Base-by-base conservation (phyloP, 2,888 invertebrate species). In the Apodemia mormo region DNA sequence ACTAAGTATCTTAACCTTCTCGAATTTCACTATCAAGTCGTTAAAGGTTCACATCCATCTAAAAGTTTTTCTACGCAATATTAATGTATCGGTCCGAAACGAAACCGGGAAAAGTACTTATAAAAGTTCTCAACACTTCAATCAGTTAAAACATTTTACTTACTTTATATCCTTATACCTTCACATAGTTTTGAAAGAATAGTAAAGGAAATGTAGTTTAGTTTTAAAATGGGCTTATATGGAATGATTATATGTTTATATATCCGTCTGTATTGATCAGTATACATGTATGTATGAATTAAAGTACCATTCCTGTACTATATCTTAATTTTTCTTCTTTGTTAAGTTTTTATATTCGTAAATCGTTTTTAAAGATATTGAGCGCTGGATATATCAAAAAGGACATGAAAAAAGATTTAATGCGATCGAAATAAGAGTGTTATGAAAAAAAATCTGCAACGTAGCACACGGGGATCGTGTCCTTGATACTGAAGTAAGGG, bases 381-480 rank as follows among this genome's bases (percentile, higher is more conserved):
- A 1, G 6, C 0, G 4, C 6, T 6, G 4, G 6, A 37, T 37
- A 37, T 1, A 10, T 10, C 43, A 10, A 1, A 6, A 40, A 43
- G 10, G 2, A 9, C 43, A 43, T 43, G 43, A 43, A 43, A 43
- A 2, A 64, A 69, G 72, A 71, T 66, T 64, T 6, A 33, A 37
- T 4, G 33, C n/a, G 64, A 7, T 64, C n/a, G 64, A 64, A 33
- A 64, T 43, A 10, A 43, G 43, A 43, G 10, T 10, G 10, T 10
- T 43, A 10, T 2, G 10, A 8, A 22, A 22, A 22, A 22, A 22
- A 22, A 22, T 22, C 22, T 22, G 22, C 22, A 22, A 22, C 22
- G 22, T 43, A 45, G 12, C 10, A 45, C 9, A 10, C 10, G 9
- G 43, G 43, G 43, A 8, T 2, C 43, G 10, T 1, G 43, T 43